Percentiles rank a stretch among this genome's conserved stretches.
phyloP scores from a whole-genome alignment of 2,888 invertebrate genomes.

The Zygaena filipendulae region DNA sequence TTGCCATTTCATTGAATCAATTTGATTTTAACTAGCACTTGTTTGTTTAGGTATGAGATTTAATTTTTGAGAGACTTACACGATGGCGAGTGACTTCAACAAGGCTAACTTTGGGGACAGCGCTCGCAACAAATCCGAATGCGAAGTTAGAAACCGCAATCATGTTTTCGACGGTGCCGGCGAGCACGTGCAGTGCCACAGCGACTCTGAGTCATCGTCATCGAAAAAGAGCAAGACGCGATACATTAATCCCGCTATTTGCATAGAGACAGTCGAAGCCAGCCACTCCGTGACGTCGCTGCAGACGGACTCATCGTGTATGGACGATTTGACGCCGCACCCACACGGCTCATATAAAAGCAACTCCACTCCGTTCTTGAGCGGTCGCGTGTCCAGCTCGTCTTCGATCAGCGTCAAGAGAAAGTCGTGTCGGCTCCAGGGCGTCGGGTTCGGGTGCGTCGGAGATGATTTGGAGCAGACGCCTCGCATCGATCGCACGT shows the following conservation, averaged over 20 bases:
- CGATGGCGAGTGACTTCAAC: constrained; percentile 40
- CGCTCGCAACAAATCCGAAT: constrained; percentile 28
- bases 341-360: constrained; percentile 53
- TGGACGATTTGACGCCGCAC: constrained; percentile 51
- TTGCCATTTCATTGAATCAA: too few relatives aligned
- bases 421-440: constrained; percentile 42
- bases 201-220: constrained; percentile 48
- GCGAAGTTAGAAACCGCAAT: constrained; percentile 28
- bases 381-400: constrained; percentile 38
- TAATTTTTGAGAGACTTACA: constrained; percentile 15
- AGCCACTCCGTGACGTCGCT: constrained; percentile 51
- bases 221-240: constrained; percentile 54
- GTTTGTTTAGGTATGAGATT: constrained; percentile 16
- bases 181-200: constrained; percentile 48
- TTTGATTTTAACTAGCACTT: too few relatives aligned
- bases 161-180: constrained; percentile 57
- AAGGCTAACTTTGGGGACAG: constrained; percentile 50
- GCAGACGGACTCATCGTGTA: constrained; percentile 31
- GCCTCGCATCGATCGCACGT: constrained; percentile 39
- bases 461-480: constrained; percentile 28
- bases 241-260: constrained; percentile 72
- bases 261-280: constrained; percentile 58
- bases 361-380: constrained; percentile 51
- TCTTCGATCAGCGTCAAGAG: constrained; percentile 46
- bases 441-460: constrained; percentile 15